A percentile compares a stretch with the other conserved stretches of the same genome.
phyloP scores from a whole-genome alignment of 2,113 vertebrate species.

The Ursus arctos region DNA sequence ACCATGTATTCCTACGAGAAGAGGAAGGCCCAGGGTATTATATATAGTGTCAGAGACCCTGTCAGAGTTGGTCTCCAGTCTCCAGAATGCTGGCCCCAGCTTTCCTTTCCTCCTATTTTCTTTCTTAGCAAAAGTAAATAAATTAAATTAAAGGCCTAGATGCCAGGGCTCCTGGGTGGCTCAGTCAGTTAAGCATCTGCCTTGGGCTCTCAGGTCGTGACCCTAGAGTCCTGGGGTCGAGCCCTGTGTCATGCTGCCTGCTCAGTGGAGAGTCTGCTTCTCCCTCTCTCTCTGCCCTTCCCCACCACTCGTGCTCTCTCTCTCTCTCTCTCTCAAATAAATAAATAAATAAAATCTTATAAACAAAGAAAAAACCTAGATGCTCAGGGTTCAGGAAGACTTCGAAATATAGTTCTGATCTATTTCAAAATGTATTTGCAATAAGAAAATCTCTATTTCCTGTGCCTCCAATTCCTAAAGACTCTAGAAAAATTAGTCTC shows the following conservation, averaged over 20 bases:
- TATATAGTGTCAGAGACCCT: rapidly evolving
- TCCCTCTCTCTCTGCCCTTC: background rate
- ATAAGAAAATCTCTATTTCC: background rate
- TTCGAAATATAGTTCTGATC: background rate
- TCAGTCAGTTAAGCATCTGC: background rate
- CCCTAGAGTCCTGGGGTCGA: background rate
- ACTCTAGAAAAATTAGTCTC: background rate
- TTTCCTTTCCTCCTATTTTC: background rate
- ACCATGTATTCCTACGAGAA: background rate
- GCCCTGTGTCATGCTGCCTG: background rate
- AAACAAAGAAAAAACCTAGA: background rate
- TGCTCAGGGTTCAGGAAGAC: background rate
- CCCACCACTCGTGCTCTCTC: background rate
- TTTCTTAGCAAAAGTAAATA: constrained; percentile 4
- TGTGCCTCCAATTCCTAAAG: background rate
- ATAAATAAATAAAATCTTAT: background rate
- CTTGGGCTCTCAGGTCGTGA: background rate
- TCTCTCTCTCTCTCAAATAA: background rate
- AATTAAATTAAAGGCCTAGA: background rate
- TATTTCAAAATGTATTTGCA: background rate
- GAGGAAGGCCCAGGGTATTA: background rate
- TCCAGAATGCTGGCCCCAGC: background rate
- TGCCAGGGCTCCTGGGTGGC: background rate
- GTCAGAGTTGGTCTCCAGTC: background rate
- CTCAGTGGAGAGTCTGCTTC: background rate